These are phyloP conservation scores for Chaenodraco wilsoni DNA, from an alignment of 2,797 vertebrate genomes.

Conservation along the genomic window DNA sequence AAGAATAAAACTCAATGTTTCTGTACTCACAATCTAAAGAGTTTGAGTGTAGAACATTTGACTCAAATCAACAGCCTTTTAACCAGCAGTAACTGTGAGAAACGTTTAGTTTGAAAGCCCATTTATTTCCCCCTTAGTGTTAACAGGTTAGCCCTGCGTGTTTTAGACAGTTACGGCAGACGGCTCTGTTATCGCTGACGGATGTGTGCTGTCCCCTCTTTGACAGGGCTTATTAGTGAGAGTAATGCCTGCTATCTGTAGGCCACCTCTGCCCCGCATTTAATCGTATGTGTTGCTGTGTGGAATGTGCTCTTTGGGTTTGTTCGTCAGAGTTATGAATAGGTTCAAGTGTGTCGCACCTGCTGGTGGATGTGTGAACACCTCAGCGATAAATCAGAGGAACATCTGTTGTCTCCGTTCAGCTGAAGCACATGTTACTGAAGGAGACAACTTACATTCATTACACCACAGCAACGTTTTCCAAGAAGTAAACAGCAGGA, in stretches of 20 bases:
- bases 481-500: neutral
- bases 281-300: constrained; percentile 49
- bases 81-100: constrained; percentile 1
- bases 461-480: neutral
- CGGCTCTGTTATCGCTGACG: constrained; percentile 48
- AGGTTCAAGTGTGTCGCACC: constrained; percentile 10
- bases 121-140: constrained; percentile 30
- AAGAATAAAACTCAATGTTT: neutral
- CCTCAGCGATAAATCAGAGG: constrained; percentile 9
- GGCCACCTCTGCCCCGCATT: constrained; percentile 34
- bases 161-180: constrained; percentile 27
- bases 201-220: constrained; percentile 39
- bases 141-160: neutral
- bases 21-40: neutral
- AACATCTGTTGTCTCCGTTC: constrained; percentile 19
- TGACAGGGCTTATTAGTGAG: constrained; percentile 71
- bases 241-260: constrained; percentile 60
- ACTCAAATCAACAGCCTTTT: constrained; percentile 8
- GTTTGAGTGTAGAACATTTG: neutral
- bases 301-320: constrained; percentile 49
- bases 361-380: constrained; percentile 34
- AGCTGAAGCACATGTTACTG: constrained; percentile 11
- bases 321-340: constrained; percentile 49
- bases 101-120: neutral
- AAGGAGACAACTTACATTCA: neutral